A percentile compares a stretch with the other conserved stretches of the same genome.
Evolutionary conservation across 2,888 invertebrate species (phyloP).

Genomic region (Drymonia ruficornis): DNA sequence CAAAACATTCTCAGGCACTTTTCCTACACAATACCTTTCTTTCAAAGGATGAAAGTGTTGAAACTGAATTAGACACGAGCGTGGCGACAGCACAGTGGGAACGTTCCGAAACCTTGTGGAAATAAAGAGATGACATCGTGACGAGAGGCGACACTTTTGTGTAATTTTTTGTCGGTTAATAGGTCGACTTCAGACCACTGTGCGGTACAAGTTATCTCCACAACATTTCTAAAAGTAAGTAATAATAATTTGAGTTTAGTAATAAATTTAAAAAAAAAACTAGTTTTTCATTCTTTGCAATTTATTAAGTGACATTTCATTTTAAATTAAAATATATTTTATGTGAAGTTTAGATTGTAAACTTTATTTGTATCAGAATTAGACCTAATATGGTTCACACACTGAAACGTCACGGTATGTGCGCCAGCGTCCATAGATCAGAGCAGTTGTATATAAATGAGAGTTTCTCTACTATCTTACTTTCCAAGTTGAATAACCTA

Average conservation of each 20-base stretch:
- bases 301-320: no score
- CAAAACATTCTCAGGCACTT: constrained; percentile 1
- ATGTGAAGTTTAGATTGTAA: no score
- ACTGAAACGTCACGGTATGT: constrained; percentile 51
- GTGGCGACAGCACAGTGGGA: constrained; percentile 37
- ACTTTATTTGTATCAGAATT: constrained; percentile 7
- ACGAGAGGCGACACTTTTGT: constrained; percentile 54
- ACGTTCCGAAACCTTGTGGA: constrained; percentile 46
- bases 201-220: constrained; percentile 11
- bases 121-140: constrained; percentile 63
- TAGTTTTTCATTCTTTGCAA: no score
- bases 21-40: constrained; percentile 18
- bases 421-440: constrained; percentile 56
- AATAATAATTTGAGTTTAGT: no score
- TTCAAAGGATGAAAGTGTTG: constrained; percentile 48
- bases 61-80: constrained; percentile 45
- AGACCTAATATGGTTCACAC: constrained; percentile 25
- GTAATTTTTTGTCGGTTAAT: constrained; percentile 48
- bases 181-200: constrained; percentile 19
- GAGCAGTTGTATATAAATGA: constrained; percentile 57
- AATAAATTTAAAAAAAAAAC: no score
- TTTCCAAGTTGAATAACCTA: constrained; percentile 81
- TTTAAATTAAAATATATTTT: no score
- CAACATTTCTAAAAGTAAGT: background rate
- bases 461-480: constrained; percentile 78